phyloP scores from a whole-genome alignment of 2,888 invertebrate species.

The Trachelus troglodyta region DNA sequence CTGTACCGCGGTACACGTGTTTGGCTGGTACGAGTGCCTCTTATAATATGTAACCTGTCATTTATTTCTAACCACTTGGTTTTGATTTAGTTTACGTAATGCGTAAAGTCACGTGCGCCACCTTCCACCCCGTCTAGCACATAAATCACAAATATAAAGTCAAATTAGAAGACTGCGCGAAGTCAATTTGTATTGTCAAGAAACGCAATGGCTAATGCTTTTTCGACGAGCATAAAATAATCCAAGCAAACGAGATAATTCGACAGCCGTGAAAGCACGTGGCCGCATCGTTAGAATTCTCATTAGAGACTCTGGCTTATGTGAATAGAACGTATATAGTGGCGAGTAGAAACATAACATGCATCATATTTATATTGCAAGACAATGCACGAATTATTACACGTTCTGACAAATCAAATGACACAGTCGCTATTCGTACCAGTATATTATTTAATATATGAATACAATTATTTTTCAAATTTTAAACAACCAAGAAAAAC shows the following conservation, averaged over 20 bases:
- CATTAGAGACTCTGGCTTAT: slow-evolving; percentile 11
- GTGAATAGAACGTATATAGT: background rate
- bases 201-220: slow-evolving; percentile 35
- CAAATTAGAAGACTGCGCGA: slow-evolving; percentile 28
- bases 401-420: slow-evolving; percentile 30
- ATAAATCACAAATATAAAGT: slow-evolving; percentile 24
- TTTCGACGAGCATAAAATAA: slow-evolving; percentile 36
- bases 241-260: slow-evolving; percentile 39
- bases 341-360: background rate
- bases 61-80: background rate
- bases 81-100: background rate
- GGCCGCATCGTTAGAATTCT: slow-evolving; percentile 44
- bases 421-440: background rate
- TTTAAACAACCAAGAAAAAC: slow-evolving; percentile 10
- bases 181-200: slow-evolving; percentile 5
- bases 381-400: slow-evolving; percentile 31
- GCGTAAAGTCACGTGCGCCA: background rate
- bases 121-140: background rate
- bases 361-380: background rate
- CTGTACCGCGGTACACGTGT: background rate
- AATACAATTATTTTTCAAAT: slow-evolving; percentile 1
- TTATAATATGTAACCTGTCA: background rate
- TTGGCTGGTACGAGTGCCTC: background rate
- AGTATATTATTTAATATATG: background rate
- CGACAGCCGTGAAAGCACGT: slow-evolving; percentile 50